Evolutionary conservation across 2,888 invertebrate species (phyloP), one percentile per base, ranked within the genome.

Genomic region (Neoscelio sp.): DNA sequence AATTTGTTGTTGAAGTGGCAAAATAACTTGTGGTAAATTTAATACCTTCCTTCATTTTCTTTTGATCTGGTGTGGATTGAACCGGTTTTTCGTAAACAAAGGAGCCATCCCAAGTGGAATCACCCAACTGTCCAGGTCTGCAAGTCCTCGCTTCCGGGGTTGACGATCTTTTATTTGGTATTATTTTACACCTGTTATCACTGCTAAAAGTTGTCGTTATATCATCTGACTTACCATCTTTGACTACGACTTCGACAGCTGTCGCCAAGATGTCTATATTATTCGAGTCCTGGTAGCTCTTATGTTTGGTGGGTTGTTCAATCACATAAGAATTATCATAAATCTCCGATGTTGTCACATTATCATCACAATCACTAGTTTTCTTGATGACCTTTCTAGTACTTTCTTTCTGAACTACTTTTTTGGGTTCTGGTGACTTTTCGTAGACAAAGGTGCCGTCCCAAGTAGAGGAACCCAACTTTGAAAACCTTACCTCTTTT

Each of bases 391-490:
- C 7, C 18, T 40, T 30, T 10, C 13, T n/a, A 0, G 20, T n/a
- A n/a, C 13, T 5, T n/a, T 48, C 12, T 3, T 67, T 71, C 7
- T 50, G 38, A 13, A 75, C 46, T 2, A 82, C 54, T 17, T 80
- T 86, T 12, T 85, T 82, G 1, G 56, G 50, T 1, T 78, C 77
- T 1, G 38, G 5, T 6, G 80, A 12, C 13, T 82, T 79, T 54
- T 84, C 83, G 18, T 30, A 50, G 5, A 85, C 80, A 12, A 89
- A 89, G 0, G 86, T 86, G 8, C 88, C 89, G 12, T 89, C 87
- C 89, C 89, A 89, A 0, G 85, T 81, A 0, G 89, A 88, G 10
- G 86, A 84, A 1, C 87, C 88, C 0, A 84, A 84, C 48, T 88
- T 89, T 1, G 76, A 74, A 2, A 80, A 42, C n/a, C 83, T 82